Conservation (phyloP, 2,113 vertebrate species). For the Eleginops maclovinus region DNA sequence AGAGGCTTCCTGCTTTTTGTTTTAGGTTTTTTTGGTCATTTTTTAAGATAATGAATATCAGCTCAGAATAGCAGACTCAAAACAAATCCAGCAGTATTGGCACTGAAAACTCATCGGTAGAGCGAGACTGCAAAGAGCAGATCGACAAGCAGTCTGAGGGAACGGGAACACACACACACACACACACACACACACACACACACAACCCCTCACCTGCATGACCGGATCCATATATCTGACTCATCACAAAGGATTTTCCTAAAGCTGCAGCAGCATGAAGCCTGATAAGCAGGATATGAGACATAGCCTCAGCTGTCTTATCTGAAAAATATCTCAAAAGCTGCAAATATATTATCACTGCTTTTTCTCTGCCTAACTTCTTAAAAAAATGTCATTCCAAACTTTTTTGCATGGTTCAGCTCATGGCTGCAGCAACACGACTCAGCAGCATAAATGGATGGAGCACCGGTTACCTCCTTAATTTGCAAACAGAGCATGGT, state of each 20-base stretch:
- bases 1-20: constrained; percentile 12
- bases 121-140: not conserved
- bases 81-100: constrained; percentile 50
- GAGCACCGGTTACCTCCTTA: not conserved
- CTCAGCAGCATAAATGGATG: no score
- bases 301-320: not conserved
- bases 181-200: not conserved
- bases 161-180: not conserved
- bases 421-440: no score
- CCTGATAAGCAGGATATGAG: not conserved
- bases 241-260: constrained; percentile 30
- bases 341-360: no score
- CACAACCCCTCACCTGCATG: constrained; percentile 18
- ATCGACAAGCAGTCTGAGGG: no score
- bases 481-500: not conserved
- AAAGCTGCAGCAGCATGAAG: constrained; percentile 8
- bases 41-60: constrained; percentile 41
- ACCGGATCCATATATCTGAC: constrained; percentile 19
- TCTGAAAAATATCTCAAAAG: not conserved
- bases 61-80: constrained; percentile 38
- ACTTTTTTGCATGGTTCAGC: not conserved
- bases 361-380: no score
- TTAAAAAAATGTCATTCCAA: not conserved
- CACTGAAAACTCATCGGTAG: constrained; percentile 36
- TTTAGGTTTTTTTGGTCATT: constrained; percentile 15